Evolutionary conservation across 2,797 vertebrate species (phyloP), one percentile per base, ranked within the genome.

Genomic region (Natrix natrix): DNA sequence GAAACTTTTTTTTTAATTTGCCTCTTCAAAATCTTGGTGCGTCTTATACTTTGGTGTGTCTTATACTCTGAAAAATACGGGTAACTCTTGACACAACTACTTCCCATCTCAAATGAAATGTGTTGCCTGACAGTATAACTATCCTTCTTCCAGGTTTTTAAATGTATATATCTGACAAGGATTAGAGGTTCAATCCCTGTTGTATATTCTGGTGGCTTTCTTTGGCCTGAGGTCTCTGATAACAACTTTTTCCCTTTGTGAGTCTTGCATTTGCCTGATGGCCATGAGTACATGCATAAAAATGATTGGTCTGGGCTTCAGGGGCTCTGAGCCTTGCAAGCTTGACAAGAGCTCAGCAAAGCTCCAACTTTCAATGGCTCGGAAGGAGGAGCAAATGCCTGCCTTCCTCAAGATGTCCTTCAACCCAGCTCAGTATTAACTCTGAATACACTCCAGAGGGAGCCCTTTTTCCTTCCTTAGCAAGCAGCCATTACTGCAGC

Each of bases 391-490:
- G 28, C 3, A 20, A 8, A 16, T 22, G 12, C 24, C 63, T 57
- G 4, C 63, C 56, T 3, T n/a, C 37, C 83, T 37, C 22, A 17
- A 69, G 43, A 0, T 88, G 89, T 7, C 60, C 87, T 1, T 93
- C 55, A 55, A 59, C 57, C 37, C 4, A 26, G 0, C 10, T 28
- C 78, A 10, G 55, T 92, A 94, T 3, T 69, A 2, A 0, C 20
- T 61, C 17, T 10, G 57, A 87, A 89, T 88, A 90, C 87, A 61
- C 96, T 95, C 92, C 96, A 95, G 90, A 91, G 95, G 95, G 95
- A 96, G 94, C 94, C 95, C 95, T 94, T 11, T 12, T 86, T 88
- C 94, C 93, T 93, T 91, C 0, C 93, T 92, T 32, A 0, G 87
- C 0, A 28, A 0, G 69, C 2, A 28, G 61, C 78, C 95, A 63